Evolutionary conservation across 2,113 vertebrate species (phyloP), one percentile per base, ranked within the genome.

Genomic region (Pipa parva): DNA sequence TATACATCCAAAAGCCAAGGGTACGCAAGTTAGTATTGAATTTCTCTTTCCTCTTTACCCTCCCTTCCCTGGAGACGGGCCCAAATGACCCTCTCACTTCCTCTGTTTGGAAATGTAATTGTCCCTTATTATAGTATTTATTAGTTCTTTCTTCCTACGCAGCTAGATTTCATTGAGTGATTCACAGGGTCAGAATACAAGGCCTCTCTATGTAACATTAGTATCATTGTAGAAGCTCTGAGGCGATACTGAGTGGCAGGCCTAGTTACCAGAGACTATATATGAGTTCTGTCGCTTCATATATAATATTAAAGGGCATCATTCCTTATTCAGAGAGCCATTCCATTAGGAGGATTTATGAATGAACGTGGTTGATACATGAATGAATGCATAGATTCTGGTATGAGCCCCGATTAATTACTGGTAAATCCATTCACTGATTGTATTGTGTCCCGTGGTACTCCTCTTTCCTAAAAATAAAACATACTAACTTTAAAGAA

Each of bases 201-300:
- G 36, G 21, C 31, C 11, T 21, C 25, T 20, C 46, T 31, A 10
- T 55, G 10, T 57, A 29, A 33, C 25, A 15, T 22, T 22, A 42
- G 63, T 31, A 57, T 24, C 25, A 64, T 17, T 55, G 13, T 13
- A 11, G 9, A 48, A 48, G 39, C 54, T 58, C 54, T 49, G 15
- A 20, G 42, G 39, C 20, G 18, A 9, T 48, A 8, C 3, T 49
- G 63, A 67, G 7, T 58, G 63, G 58, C 63, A 49, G 20, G 27
- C 8, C 52, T 46, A 37, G 12, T 31, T 21, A 56, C 36, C 52
- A 33, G 27, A 58, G 58, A 12, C 9, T 24, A 20, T 49, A 8
- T 20, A 20, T 49, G 46, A 22, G 46, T 11, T 18, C 46, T 22
- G 4, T 2, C 22, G 11, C 13, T 63, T 17, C 28, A 4, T 21